phyloP scores from a whole-genome alignment of 2,888 invertebrate species.

The Mellilla xanthometata region DNA sequence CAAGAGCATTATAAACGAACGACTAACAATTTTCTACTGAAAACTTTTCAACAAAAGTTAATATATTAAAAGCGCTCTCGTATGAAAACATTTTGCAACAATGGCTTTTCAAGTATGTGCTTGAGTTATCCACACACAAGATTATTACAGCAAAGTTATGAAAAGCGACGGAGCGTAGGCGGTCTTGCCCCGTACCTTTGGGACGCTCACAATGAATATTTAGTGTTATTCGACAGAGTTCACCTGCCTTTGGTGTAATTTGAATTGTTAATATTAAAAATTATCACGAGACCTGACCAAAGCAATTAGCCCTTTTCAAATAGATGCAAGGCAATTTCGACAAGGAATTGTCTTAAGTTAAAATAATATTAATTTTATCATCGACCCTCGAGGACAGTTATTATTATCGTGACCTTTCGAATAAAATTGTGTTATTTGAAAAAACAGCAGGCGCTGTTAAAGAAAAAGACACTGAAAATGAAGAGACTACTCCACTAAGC shows the following conservation, averaged over 20 bases:
- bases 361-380: no score
- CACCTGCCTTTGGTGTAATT: conserved; percentile 31
- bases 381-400: no score
- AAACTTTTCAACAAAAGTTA: conserved; percentile 6
- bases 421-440: no score
- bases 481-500: not conserved
- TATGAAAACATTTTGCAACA: conserved; percentile 28
- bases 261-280: conserved; percentile 23
- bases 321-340: no score
- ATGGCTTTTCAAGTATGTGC: conserved; percentile 29
- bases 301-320: not conserved
- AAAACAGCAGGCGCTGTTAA: no score
- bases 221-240: conserved; percentile 39
- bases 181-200: conserved; percentile 40
- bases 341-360: no score
- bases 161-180: conserved; percentile 45
- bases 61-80: conserved; percentile 10
- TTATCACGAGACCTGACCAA: conserved; percentile 2
- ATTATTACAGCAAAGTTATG: conserved; percentile 44
- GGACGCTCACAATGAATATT: conserved; percentile 47
- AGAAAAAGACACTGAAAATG: no score
- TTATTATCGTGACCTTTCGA: no score
- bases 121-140: conserved; percentile 35
- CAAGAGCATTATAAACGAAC: no score
- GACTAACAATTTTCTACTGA: not conserved